Evolutionary conservation across 2,113 vertebrate species (phyloP).

Genomic region (Eretmochelys imbricata): DNA sequence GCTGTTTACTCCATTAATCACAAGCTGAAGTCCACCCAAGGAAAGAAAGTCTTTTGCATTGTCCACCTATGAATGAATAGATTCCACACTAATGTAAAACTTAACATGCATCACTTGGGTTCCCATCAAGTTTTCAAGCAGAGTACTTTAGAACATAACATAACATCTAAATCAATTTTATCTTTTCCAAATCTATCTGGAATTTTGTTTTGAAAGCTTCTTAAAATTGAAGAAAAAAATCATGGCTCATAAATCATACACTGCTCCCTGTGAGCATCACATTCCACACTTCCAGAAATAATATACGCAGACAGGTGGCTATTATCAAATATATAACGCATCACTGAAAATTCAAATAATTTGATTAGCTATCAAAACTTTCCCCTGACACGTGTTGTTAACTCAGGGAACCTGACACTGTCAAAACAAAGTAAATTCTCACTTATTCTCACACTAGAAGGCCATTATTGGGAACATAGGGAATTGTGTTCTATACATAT

Average conservation of each 20-base stretch:
- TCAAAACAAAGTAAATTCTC: conserved; percentile 24
- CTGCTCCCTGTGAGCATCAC: accelerated
- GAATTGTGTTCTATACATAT: not conserved
- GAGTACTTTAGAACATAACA: too few relatives aligned
- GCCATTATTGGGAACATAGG: not conserved
- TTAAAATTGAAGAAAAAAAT: accelerated
- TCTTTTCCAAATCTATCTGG: not conserved
- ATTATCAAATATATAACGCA: conserved; percentile 27
- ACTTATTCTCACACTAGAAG: conserved; percentile 12
- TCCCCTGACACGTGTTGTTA: not conserved
- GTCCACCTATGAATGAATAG: conserved; percentile 87
- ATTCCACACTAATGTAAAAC: not conserved
- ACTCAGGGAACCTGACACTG: not conserved
- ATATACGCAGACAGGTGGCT: conserved; percentile 15
- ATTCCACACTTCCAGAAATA: not conserved
- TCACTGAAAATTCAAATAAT: not conserved
- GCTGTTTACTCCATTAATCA: conserved; percentile 88
- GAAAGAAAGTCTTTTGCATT: conserved; percentile 91
- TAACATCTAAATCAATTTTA: accelerated
- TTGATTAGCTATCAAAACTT: conserved; percentile 45
- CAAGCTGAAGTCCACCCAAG: conserved; percentile 87
- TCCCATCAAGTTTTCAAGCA: not conserved
- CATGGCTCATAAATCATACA: not conserved
- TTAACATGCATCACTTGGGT: not conserved
- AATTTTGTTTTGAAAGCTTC: not conserved